Base-by-base conservation (phyloP, 2,113 vertebrate species). In the Neogobius melanostomus region DNA sequence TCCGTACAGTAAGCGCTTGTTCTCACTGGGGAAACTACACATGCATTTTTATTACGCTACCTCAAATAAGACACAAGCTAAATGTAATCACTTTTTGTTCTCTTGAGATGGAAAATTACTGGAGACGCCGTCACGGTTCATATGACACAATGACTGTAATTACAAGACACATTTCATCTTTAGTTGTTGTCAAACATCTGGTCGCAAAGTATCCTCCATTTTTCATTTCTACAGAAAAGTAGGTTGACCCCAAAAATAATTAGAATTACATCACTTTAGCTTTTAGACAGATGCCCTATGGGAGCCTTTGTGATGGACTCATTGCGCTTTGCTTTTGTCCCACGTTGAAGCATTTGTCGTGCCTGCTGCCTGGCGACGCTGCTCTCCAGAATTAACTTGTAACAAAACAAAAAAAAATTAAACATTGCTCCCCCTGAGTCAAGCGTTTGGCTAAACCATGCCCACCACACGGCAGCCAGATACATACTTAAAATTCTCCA, bases 351-450 rank as follows among this genome's bases (percentile, higher is more conserved):
- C 6, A 15, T 69, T 83, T 66, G 69, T 11, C 2, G 11, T 5
- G 51, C 82, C 74, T 75, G 4, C 67, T 47, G 17, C 8, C 10
- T 88, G 78, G 82, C 45, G 21, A 80, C 80, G 81, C 54, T 67
- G 3, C 54, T 80, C 61, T 64, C 43, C 42, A 6, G 17, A 66
- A 47, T 53, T 49, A 81, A 44, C 71, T 12, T 80, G 56, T 75
- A 69, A 21, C 21, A 21, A 53, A 75, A 63, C n/a, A n/a, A 64
- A 64, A 61, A 43, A 48, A 46, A 16, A 17, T 72, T 75, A 59
- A 78, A 75, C 61, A 73, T 75, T 57, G 11, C 63, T 79, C 72
- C 61, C 61, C 11, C 15, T 68, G 59, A 52, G 65, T 81, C 68
- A 77, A 28, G 73, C 14, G 9, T 53, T 66, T 82, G 78, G 71